phyloP scores from a whole-genome alignment of 2,888 invertebrate species.

The Tanypteryx hageni region DNA sequence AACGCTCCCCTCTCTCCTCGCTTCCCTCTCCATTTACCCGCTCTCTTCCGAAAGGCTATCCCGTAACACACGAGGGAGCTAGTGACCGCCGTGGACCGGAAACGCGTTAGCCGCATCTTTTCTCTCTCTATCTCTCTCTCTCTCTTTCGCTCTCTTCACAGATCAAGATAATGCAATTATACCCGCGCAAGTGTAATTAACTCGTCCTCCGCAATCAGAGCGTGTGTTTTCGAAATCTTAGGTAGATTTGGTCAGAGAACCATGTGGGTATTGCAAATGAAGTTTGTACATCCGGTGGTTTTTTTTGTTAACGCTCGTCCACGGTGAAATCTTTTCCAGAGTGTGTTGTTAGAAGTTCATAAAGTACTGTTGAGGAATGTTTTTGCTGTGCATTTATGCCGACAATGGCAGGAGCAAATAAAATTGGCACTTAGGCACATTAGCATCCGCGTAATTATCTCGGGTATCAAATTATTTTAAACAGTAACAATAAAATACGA shows the following conservation, averaged over 20 bases:
- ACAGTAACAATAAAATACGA: too few relatives aligned
- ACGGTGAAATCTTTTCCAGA: neutral
- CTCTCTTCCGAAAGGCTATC: neutral
- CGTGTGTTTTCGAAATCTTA: slow-evolving; percentile 15
- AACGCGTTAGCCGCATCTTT: neutral
- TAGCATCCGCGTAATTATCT: too few relatives aligned
- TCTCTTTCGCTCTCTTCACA: neutral
- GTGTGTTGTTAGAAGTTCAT: neutral
- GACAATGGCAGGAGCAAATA: too few relatives aligned
- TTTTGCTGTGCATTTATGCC: too few relatives aligned
- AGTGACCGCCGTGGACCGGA: slow-evolving; percentile 5
- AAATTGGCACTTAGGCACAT: too few relatives aligned
- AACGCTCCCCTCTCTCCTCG: too few relatives aligned
- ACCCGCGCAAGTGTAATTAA: neutral
- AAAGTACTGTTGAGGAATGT: too few relatives aligned
- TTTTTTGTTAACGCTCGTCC: neutral
- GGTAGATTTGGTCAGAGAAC: too few relatives aligned
- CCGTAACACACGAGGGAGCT: neutral
- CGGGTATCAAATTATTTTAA: too few relatives aligned
- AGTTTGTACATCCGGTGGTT: neutral
- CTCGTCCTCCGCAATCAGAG: neutral
- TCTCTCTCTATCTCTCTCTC: too few relatives aligned
- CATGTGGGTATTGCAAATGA: neutral
- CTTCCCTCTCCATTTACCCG: neutral
- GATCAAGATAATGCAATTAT: slow-evolving; percentile 22